Evolutionary conservation across 2,888 invertebrate genomes (phyloP), one percentile per base, ranked within the genome.

Genomic region (Lithophane ornitopus): DNA sequence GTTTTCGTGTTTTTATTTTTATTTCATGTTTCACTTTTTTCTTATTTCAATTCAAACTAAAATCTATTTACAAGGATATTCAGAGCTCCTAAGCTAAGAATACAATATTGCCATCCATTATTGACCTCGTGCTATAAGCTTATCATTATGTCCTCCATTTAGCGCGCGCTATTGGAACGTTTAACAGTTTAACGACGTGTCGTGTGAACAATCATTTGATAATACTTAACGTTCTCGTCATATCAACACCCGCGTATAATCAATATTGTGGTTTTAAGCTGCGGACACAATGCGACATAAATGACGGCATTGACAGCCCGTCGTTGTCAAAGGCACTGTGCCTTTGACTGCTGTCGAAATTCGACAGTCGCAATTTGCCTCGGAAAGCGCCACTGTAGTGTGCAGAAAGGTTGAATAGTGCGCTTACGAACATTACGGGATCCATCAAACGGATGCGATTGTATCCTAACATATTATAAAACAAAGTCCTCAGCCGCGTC

Each of bases 211-310:
- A 65, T 70, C 58, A 12, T 49, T n/a, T 34, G 11, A 22, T 65
- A 7, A 7, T 65, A 11, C 34, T 70, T 49, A 59, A 62, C 34
- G 28, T 41, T 11, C 3, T 39, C 26, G 46, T 67, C 28, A 69
- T 71, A 71, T 68, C 26, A 41, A 78, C 59, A 49, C 56, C 1
- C 12, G 11, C 34, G 4, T 19, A 49, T 56, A 58, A 73, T 73
- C 59, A 68, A 73, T 61, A 66, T 49, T 14, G 26, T 22, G 19
- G 12, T 19, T 34, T 19, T 22, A 62, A 52, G 59, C 7, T 28
- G 26, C 12, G 44, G 14, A 61, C 28, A 46, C 16, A 39, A 1
- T 22, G 39, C 41, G 26, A 41, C 22, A 66, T 28, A 16, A 0
- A 22, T 49, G 8, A 49, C 3, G 9, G 49, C 22, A 49, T 49